Evolutionary conservation across 2,888 invertebrate species (phyloP).

Genomic region (Polydrusus pterygomalis): DNA sequence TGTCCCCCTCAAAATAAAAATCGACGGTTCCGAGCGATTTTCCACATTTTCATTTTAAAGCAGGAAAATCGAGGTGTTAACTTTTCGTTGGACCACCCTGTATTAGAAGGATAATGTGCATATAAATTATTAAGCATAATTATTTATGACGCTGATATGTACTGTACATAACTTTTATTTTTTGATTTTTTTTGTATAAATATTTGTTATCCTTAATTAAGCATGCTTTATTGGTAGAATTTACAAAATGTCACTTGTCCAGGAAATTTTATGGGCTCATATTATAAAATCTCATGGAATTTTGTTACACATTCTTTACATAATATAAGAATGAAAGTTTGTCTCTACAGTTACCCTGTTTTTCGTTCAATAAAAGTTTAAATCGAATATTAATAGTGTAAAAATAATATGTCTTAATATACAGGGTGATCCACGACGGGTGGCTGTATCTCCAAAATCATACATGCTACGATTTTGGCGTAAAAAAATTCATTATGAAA

Average conservation of each 20-base stretch:
- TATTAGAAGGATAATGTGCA: conserved; percentile 14
- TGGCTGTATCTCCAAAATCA: no score
- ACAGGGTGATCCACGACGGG: no score
- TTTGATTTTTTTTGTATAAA: neutral
- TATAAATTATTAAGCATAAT: conserved; percentile 3
- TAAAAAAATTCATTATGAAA: no score
- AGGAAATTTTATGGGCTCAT: conserved; percentile 68
- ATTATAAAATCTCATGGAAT: conserved; percentile 63
- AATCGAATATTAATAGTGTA: conserved; percentile 36
- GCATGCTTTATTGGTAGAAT: conserved; percentile 8
- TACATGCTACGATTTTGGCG: no score
- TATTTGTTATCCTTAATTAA: conserved; percentile 7
- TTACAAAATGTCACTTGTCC: conserved; percentile 27
- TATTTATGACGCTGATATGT: conserved; percentile 15
- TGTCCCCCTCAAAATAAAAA: no score
- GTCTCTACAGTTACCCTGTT: conserved; percentile 37
- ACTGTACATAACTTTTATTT: neutral
- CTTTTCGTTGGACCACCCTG: no score
- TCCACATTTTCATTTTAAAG: no score
- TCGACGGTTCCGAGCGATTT: no score
- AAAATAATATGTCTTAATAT: conserved; percentile 15
- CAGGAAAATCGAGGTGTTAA: no score
- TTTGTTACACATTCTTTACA: conserved; percentile 30
- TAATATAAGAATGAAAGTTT: conserved; percentile 4
- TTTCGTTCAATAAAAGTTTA: conserved; percentile 24